Evolutionary conservation across 2,888 invertebrate species (phyloP), one percentile per base, ranked within the genome.

Genomic region (Listrodromus nycthemerus): DNA sequence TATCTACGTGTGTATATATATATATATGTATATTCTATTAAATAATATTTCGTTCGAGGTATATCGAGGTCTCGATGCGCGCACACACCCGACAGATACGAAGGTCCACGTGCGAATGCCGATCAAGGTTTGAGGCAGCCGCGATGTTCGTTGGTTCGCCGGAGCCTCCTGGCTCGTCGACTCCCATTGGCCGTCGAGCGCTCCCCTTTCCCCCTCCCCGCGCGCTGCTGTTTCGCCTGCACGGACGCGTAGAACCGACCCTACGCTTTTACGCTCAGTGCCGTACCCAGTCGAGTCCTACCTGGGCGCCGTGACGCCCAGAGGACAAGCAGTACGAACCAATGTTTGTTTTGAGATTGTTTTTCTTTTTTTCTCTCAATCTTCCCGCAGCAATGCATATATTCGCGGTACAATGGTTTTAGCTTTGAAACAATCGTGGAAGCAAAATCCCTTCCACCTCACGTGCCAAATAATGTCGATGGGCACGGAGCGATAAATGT

Each of bases 81-180:
- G 86, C 88, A 84, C 88, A 88, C 87, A 88, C 85, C 90, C 90
- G 90, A 88, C 89, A 86, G 86, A 86, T 88, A 91, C 91, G 92
- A 90, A 89, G 85, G 90, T 91, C 92, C 93, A 93, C 93, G 93
- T 93, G 93, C 92, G 91, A 93, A 90, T 93, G 91, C 89, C 90
- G 89, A 89, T 88, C 81, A 70, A 84, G 83, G 81, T 82, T 81
- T 74, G 85, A 83, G 84, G 83, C 87, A 82, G 80, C 86, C 86
- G 87, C 85, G 87, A 82, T 86, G 88, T 86, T 86, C 90, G 90
- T 89, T 87, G 86, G 84, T 86, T 86, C 87, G 87, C 83, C 82
- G 85, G 84, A 84, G 84, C 86, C 87, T 86, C 86, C 86, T 85
- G 87, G 85, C 77, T 88, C 88, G 88, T 83, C 86, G 86, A 87